These are phyloP conservation scores for Cryptotermes secundus DNA, from an alignment of 1,140 invertebrate species.

Conservation along the genomic window DNA sequence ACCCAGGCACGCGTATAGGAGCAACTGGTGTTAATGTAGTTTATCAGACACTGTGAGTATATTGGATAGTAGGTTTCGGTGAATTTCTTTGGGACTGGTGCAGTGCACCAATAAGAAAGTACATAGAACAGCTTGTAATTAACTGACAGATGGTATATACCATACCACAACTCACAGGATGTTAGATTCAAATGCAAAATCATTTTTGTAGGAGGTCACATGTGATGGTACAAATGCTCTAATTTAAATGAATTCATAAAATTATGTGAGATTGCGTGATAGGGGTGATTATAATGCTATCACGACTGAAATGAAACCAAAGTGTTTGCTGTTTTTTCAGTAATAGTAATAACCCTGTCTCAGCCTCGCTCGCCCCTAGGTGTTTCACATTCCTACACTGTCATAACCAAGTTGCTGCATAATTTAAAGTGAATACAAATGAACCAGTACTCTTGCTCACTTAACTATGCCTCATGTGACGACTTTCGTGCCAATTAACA, in stretches of 20 bases:
- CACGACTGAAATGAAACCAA: conserved; percentile 9
- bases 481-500: neutral
- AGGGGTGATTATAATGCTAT: neutral
- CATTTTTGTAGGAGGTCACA: neutral
- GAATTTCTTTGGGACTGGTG: no score
- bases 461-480: neutral
- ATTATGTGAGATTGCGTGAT: neutral
- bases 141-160: no score
- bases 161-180: neutral
- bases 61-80: no score
- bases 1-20: no score
- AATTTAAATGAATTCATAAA: neutral
- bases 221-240: neutral
- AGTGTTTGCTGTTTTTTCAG: neutral
- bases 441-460: conserved; percentile 9
- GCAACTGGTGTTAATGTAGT: no score
- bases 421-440: neutral
- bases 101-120: no score
- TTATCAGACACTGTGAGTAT: no score
- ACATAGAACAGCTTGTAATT: no score
- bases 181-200: no score
- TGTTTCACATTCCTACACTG: neutral
- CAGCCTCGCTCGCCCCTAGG: neutral
- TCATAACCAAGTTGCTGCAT: neutral
- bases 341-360: neutral